Evolutionary conservation across 2,113 vertebrate genomes (phyloP).

Genomic region (Gymnobelideus leadbeateri): DNA sequence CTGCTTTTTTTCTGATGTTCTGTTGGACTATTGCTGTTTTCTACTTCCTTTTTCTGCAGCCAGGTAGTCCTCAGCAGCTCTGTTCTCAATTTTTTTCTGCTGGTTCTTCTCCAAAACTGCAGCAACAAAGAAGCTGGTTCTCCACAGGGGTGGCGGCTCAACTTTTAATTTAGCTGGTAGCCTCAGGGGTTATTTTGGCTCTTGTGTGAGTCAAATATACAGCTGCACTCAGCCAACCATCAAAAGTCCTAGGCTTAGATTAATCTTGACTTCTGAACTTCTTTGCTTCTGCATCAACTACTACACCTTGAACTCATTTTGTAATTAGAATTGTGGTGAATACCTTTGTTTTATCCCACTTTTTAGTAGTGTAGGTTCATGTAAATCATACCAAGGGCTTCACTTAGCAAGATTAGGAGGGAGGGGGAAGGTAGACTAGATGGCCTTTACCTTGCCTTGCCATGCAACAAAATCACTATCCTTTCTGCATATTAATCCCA

Average conservation of each 20-base stretch:
- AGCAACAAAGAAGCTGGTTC: neutral
- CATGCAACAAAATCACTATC: neutral
- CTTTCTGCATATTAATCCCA: neutral
- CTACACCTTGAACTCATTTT: neutral
- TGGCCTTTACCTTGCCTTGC: neutral
- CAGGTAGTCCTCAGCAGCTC: neutral
- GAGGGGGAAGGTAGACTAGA: neutral
- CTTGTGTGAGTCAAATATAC: neutral
- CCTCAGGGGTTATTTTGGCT: neutral
- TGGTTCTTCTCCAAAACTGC: neutral
- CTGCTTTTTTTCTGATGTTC: neutral
- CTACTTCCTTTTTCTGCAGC: neutral
- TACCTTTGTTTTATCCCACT: neutral
- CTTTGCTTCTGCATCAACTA: fast-evolving
- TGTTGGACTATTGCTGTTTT: neutral
- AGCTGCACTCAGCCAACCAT: neutral
- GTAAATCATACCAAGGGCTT: neutral
- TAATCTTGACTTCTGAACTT: neutral
- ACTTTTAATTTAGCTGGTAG: neutral
- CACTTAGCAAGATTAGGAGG: neutral
- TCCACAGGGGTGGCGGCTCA: neutral
- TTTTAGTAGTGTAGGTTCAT: neutral
- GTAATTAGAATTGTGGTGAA: neutral
- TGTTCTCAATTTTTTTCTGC: neutral
- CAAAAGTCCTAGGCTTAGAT: neutral